phyloP scores from a whole-genome alignment of 2,888 invertebrate genomes.

The Branchellion lobata region DNA sequence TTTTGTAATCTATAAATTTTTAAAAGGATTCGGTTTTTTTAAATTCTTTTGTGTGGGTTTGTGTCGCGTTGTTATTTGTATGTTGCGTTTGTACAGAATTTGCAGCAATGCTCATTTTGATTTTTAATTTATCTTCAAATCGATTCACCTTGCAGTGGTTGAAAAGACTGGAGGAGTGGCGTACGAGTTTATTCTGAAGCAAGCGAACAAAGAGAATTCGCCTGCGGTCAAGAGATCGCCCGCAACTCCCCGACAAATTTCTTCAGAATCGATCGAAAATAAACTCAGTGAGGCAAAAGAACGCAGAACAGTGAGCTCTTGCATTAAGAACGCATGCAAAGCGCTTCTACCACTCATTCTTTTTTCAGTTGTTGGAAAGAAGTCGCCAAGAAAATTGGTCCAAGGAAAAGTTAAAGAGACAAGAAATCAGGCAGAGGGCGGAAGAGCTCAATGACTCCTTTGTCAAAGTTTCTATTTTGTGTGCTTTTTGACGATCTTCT shows the following conservation, averaged over 20 bases:
- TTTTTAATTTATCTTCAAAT: no score
- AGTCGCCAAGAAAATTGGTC: conserved; percentile 57
- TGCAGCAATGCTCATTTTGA: no score
- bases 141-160: no score
- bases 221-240: conserved; percentile 55
- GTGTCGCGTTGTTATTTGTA: no score
- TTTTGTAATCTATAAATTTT: no score
- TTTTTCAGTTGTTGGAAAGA: conserved; percentile 56
- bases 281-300: conserved; percentile 91
- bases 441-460: conserved; percentile 50
- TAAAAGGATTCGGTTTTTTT: no score
- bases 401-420: conserved; percentile 56
- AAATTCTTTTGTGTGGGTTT: no score
- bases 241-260: conserved; percentile 54
- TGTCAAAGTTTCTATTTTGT: conserved; percentile 57
- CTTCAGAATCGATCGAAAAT: conserved; percentile 79
- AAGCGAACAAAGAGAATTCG: conserved; percentile 55
- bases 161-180: conserved; percentile 54
- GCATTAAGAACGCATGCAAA: no score
- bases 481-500: neutral
- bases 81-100: no score
- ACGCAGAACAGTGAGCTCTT: conserved; percentile 83
- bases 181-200: conserved; percentile 61
- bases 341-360: neutral
- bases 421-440: conserved; percentile 53